Evolutionary conservation across 2,888 invertebrate genomes (phyloP).

Genomic region (Pteria penguin): DNA sequence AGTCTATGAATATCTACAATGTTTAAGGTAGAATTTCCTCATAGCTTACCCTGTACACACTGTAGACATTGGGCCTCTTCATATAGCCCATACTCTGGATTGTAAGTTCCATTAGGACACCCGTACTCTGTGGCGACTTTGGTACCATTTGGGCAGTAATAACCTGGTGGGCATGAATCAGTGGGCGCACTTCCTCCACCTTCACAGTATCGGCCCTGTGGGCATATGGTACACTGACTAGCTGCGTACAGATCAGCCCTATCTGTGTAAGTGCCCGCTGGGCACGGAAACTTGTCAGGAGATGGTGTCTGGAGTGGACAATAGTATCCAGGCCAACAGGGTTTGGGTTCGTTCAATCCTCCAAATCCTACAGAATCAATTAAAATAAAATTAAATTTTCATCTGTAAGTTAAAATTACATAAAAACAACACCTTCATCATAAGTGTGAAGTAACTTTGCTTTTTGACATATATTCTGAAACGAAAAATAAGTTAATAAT

Average conservation of each 20-base stretch:
- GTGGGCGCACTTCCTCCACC: constrained; percentile 67
- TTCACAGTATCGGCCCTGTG: constrained; percentile 66
- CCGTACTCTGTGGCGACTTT: constrained; percentile 66
- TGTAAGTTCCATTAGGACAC: constrained; percentile 78
- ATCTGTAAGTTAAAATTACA: too few relatives aligned
- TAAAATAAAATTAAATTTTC: too few relatives aligned
- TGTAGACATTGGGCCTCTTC: constrained; percentile 70
- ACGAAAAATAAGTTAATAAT: too few relatives aligned
- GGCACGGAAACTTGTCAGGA: constrained; percentile 70
- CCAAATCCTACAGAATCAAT: background rate
- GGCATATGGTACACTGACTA: constrained; percentile 67
- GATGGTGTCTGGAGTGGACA: constrained; percentile 72
- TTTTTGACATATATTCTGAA: too few relatives aligned
- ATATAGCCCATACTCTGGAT: constrained; percentile 62
- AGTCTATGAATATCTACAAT: too few relatives aligned
- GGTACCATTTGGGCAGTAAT: constrained; percentile 76
- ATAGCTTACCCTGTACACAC: constrained; percentile 73
- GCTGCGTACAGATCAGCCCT: constrained; percentile 59
- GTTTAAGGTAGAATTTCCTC: too few relatives aligned
- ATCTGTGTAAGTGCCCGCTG: constrained; percentile 68
- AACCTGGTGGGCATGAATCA: constrained; percentile 72
- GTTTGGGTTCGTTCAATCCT: constrained; percentile 54
- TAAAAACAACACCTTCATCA: too few relatives aligned
- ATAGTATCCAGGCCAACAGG: constrained; percentile 71
- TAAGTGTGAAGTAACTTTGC: too few relatives aligned